These are phyloP conservation scores for Ophion obscuratus DNA, from an alignment of 2,888 invertebrate species.

Conservation along the genomic window DNA sequence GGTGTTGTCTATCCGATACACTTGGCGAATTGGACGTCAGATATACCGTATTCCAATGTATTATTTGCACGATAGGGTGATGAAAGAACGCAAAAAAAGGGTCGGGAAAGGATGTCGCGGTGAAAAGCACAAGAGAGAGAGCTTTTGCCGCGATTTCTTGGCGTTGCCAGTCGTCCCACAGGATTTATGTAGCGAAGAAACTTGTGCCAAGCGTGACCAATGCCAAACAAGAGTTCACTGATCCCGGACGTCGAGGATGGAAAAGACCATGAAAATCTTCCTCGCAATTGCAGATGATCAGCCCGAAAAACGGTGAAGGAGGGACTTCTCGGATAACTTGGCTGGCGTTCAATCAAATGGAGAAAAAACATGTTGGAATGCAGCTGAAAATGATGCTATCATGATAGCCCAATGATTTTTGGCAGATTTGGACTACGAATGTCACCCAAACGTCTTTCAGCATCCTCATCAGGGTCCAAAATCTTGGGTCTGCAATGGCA, in stretches of 20 bases:
- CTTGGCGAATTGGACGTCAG: constrained; percentile 39
- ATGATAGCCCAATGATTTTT: too few relatives aligned
- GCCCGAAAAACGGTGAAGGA: background rate
- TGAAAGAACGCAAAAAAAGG: constrained; percentile 24
- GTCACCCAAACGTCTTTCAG: background rate
- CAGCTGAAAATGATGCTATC: too few relatives aligned
- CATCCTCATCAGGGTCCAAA: background rate
- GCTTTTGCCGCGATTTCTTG: constrained; percentile 49
- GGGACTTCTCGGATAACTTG: background rate
- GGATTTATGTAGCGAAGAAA: constrained; percentile 35
- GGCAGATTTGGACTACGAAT: background rate
- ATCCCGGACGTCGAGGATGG: background rate
- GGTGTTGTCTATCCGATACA: constrained; percentile 71
- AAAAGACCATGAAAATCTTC: background rate
- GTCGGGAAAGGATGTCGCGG: constrained; percentile 66
- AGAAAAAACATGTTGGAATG: too few relatives aligned
- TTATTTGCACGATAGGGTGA: constrained; percentile 32
- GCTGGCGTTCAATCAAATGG: too few relatives aligned
- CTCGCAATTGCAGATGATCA: background rate
- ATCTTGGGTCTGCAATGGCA: too few relatives aligned
- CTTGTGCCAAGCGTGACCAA: constrained; percentile 60
- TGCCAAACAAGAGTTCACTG: constrained; percentile 16
- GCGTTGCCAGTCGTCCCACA: constrained; percentile 29
- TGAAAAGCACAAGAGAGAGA: constrained; percentile 17
- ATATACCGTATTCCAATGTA: constrained; percentile 2